Conservation (phyloP, 2,888 invertebrate species). For the Mellilla xanthometata region DNA sequence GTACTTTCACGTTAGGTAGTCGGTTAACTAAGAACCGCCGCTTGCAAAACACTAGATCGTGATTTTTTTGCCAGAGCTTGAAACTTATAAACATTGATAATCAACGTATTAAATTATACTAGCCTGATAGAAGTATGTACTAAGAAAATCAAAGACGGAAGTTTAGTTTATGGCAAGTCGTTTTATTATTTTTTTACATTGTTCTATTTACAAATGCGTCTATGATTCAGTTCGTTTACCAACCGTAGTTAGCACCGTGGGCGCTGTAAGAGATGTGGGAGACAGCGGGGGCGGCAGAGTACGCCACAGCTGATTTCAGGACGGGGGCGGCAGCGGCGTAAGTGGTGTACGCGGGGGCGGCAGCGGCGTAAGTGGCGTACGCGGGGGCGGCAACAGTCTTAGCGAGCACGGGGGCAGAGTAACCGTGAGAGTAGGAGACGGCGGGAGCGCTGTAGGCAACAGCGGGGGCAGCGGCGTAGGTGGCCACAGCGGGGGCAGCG, state of each 20-base stretch:
- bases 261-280: constrained; percentile 85
- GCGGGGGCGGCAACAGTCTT: constrained; percentile 44
- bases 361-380: constrained; percentile 50
- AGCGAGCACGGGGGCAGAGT: constrained; percentile 42
- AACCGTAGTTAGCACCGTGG: constrained; percentile 85
- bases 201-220: constrained; percentile 52
- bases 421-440: constrained; percentile 50
- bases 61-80: no score
- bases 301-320: constrained; percentile 69
- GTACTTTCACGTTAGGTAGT: no score
- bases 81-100: no score
- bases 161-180: constrained; percentile 40
- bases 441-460: constrained; percentile 51
- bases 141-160: neutral
- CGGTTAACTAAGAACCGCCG: no score
- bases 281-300: constrained; percentile 84
- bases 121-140: neutral
- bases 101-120: no score
- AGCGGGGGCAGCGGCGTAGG: constrained; percentile 46
- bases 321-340: constrained; percentile 60
- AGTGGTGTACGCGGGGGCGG: constrained; percentile 48
- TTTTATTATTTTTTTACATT: constrained; percentile 42
- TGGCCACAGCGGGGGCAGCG: constrained; percentile 47
- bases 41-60: no score
- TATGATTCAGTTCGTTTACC: constrained; percentile 79